Conservation (phyloP, 2,888 invertebrate species). For the Pheosia gnoma region DNA sequence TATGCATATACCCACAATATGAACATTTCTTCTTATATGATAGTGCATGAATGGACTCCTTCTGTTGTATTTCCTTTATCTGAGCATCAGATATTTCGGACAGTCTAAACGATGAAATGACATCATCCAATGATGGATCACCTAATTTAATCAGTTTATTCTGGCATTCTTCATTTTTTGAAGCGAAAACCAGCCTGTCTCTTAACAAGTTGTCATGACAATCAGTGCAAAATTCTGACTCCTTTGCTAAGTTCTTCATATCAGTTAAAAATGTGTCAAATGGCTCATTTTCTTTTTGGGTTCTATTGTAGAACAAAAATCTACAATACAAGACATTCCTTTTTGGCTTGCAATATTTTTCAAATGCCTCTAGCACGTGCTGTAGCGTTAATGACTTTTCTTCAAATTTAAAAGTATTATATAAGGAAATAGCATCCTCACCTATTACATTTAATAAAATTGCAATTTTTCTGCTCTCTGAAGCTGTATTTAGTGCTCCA, state of each 20-base stretch:
- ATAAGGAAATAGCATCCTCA: not conserved
- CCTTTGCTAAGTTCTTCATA: not conserved
- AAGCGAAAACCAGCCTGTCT: not conserved
- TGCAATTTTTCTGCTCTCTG: not conserved
- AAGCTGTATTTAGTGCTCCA: not conserved
- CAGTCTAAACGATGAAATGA: not conserved
- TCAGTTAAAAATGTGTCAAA: conserved; percentile 4
- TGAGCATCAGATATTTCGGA: not conserved
- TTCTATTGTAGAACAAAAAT: conserved; percentile 1
- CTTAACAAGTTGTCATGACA: not conserved
- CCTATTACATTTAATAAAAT: not conserved
- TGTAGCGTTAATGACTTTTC: not conserved
- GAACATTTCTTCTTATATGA: not conserved
- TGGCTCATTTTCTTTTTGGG: not conserved
- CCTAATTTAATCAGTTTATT: not conserved
- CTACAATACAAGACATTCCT: not conserved
- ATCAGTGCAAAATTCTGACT: not conserved
- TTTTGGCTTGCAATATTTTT: conserved; percentile 7
- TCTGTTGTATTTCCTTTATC: not conserved
- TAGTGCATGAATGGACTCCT: not conserved
- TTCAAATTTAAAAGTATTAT: not conserved
- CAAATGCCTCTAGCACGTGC: not conserved
- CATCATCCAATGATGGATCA: not conserved
- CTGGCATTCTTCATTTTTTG: not conserved
- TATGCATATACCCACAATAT: not conserved